Evolutionary conservation across 1,140 invertebrate species (phyloP).

Genomic region (Cepaea nemoralis): DNA sequence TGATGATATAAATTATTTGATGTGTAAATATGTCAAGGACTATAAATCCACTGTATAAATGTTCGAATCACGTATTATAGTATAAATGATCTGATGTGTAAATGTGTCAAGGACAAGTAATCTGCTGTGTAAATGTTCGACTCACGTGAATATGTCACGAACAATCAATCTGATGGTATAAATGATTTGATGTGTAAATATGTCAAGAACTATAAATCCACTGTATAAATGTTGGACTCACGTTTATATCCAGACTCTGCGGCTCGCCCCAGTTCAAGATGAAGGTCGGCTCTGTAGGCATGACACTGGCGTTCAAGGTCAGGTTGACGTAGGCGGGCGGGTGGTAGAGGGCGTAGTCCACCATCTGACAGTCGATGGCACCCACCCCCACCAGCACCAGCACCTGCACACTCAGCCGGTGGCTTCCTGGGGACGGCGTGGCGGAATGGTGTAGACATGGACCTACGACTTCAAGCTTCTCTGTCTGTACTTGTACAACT

Average conservation of each 20-base stretch:
- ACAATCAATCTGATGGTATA: neutral
- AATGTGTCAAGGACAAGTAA: too few species aligned
- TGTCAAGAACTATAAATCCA: neutral
- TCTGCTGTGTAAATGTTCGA: too few species aligned
- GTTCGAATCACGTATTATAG: too few species aligned
- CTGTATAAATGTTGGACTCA: neutral
- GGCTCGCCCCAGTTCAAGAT: slow-evolving; percentile 54
- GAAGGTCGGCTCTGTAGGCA: slow-evolving; percentile 47
- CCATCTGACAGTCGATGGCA: slow-evolving; percentile 44
- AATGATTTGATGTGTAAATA: slow-evolving; percentile 5
- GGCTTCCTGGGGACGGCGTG: neutral
- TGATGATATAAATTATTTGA: too few species aligned
- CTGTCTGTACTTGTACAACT: too few species aligned
- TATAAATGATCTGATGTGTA: neutral
- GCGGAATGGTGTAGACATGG: neutral
- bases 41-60: too few species aligned
- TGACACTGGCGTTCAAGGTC: slow-evolving; percentile 38
- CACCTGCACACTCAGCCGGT: slow-evolving; percentile 41
- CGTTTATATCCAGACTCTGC: neutral
- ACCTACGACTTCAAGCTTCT: too few species aligned
- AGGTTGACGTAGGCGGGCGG: slow-evolving; percentile 52
- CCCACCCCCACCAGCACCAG: slow-evolving; percentile 53
- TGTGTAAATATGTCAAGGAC: too few species aligned
- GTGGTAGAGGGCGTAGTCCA: slow-evolving; percentile 50
- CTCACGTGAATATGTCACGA: too few species aligned